These are phyloP conservation scores for Paracanthobrama guichenoti DNA, from an alignment of 2,113 vertebrate species.

Conservation along the genomic window DNA sequence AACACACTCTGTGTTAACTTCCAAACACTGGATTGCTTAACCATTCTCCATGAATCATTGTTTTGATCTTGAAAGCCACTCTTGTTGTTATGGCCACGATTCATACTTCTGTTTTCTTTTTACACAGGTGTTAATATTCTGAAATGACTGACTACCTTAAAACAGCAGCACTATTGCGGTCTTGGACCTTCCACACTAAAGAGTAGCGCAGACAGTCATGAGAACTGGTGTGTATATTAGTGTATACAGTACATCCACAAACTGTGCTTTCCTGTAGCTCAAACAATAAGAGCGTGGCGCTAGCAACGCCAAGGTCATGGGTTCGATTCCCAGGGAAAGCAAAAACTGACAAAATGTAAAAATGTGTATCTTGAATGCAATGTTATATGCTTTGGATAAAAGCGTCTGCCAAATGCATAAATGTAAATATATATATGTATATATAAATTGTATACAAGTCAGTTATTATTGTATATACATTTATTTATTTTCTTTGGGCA, in stretches of 20 bases:
- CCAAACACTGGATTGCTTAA: constrained; percentile 1
- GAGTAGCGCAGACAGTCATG: constrained; percentile 33
- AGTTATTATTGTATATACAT: no score
- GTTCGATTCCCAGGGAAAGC: no score
- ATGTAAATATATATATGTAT: no score
- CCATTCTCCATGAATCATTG: background rate
- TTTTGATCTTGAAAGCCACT: background rate
- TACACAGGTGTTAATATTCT: constrained; percentile 15
- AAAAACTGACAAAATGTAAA: no score
- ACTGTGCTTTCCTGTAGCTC: no score
- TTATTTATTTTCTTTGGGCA: constrained; percentile 55
- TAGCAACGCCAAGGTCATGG: no score
- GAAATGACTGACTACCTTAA: constrained; percentile 34
- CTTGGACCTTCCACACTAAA: constrained; percentile 3
- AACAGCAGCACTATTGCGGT: constrained; percentile 11
- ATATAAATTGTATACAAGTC: no score
- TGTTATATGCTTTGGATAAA: no score
- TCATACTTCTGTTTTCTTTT: constrained; percentile 1
- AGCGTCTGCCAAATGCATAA: no score
- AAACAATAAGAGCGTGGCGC: no score
- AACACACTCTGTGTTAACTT: background rate
- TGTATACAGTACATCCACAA: background rate
- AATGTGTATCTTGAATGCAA: no score
- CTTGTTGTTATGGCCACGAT: background rate
- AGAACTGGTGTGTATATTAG: constrained; percentile 33